Conservation (phyloP, 2,113 vertebrate species). For the Chamaea fasciata region DNA sequence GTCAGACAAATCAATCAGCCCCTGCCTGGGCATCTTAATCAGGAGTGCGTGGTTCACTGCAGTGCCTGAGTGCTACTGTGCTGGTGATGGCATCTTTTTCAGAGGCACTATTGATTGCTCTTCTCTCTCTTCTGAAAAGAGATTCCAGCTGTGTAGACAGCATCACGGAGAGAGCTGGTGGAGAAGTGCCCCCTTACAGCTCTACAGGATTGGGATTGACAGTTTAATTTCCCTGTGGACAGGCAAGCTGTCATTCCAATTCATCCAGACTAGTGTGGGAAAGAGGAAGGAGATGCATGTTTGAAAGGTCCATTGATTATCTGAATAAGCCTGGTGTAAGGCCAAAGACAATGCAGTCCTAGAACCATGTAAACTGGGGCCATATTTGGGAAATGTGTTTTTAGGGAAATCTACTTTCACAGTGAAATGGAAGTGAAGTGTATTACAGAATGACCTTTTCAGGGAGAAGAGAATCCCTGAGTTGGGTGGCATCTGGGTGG, state of each 20-base stretch:
- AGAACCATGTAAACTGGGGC: neutral
- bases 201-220: slow-evolving; percentile 47
- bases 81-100: slow-evolving; percentile 64
- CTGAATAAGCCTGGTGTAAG: neutral
- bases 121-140: slow-evolving; percentile 58
- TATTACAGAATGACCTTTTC: neutral
- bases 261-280: neutral
- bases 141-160: slow-evolving; percentile 50
- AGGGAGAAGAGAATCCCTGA: neutral
- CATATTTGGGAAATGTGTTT: neutral
- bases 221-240: slow-evolving; percentile 57
- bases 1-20: slow-evolving; percentile 55
- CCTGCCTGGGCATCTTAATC: slow-evolving; percentile 57
- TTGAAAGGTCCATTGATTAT: slow-evolving; percentile 41
- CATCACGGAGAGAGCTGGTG: slow-evolving; percentile 47
- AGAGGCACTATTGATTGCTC: slow-evolving; percentile 68
- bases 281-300: neutral
- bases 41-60: slow-evolving; percentile 35
- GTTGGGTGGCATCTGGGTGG: neutral
- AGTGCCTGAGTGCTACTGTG: slow-evolving; percentile 44
- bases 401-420: neutral
- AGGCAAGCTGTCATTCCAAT: slow-evolving; percentile 11
- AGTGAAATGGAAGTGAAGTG: neutral
- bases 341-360: neutral
- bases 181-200: slow-evolving; percentile 51